phyloP scores from a whole-genome alignment of 53 echinoderm and acorn worm species.

The Echinarachnius parma region DNA sequence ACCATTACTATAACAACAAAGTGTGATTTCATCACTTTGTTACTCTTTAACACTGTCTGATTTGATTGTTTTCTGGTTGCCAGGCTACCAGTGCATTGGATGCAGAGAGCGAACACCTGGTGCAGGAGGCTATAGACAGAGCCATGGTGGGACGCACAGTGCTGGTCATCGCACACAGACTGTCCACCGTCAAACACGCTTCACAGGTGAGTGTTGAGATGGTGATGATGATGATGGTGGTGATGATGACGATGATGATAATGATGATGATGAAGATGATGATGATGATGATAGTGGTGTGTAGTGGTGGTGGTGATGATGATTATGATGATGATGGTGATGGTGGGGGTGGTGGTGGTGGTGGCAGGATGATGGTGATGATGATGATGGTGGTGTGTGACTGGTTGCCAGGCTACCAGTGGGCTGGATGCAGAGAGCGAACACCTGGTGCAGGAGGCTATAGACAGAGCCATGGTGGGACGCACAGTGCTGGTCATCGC shows the following conservation, averaged over 20 bases:
- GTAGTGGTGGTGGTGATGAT: neutral
- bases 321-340: neutral
- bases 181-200: conserved; percentile 91
- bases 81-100: conserved; percentile 97
- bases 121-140: conserved; percentile 95
- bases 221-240: conserved; percentile 16
- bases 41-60: too few species aligned
- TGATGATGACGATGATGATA: conserved; percentile 11
- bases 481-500: conserved; percentile 93
- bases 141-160: conserved; percentile 96
- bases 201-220: conserved; percentile 64
- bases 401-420: conserved; percentile 94
- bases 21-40: too few species aligned
- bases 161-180: conserved; percentile 82
- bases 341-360: neutral
- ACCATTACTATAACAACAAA: too few species aligned
- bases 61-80: neutral
- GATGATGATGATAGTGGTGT: neutral
- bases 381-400: conserved; percentile 4
- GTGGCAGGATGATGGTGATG: neutral
- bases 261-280: conserved; percentile 23
- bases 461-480: conserved; percentile 93
- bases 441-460: conserved; percentile 95
- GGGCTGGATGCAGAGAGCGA: conserved; percentile 99
- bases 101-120: conserved; percentile 97